phyloP scores from a whole-genome alignment of 2,797 vertebrate species.

The Enteromius anoplus region DNA sequence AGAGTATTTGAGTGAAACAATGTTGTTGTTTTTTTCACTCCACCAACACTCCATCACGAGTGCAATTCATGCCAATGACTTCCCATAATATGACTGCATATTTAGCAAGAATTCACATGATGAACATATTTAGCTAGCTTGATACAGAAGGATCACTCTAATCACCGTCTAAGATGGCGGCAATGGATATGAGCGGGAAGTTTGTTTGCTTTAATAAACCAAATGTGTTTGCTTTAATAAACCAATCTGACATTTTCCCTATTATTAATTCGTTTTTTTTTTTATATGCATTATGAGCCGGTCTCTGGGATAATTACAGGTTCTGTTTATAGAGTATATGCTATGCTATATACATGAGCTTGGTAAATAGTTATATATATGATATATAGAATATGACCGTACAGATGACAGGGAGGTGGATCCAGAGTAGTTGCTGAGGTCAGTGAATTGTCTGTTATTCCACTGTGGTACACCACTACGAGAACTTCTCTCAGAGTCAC shows the following conservation, averaged over 20 bases:
- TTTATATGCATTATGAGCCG: too few species aligned
- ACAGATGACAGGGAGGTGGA: conserved; percentile 89
- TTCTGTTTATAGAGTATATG: too few species aligned
- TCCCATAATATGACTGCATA: not conserved
- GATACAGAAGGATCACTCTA: not conserved
- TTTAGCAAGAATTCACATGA: not conserved
- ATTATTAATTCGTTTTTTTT: too few species aligned
- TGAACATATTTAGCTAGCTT: not conserved
- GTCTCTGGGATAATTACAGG: too few species aligned
- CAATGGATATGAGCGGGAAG: not conserved
- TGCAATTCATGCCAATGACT: not conserved
- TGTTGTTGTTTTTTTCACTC: too few species aligned
- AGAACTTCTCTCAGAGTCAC: conserved; percentile 85
- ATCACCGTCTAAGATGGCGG: not conserved
- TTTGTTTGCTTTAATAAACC: too few species aligned
- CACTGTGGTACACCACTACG: conserved; percentile 79
- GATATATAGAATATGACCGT: conserved; percentile 52
- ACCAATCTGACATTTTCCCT: too few species aligned
- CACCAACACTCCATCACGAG: not conserved
- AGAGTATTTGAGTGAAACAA: too few species aligned
- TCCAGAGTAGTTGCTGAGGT: conserved; percentile 87
- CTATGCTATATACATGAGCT: too few species aligned
- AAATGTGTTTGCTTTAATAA: too few species aligned
- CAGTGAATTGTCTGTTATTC: conserved; percentile 84
- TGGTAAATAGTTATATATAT: too few species aligned